These are phyloP conservation scores for Oxyscelio sp. DNA, from an alignment of 2,888 invertebrate species.

Conservation along the genomic window DNA sequence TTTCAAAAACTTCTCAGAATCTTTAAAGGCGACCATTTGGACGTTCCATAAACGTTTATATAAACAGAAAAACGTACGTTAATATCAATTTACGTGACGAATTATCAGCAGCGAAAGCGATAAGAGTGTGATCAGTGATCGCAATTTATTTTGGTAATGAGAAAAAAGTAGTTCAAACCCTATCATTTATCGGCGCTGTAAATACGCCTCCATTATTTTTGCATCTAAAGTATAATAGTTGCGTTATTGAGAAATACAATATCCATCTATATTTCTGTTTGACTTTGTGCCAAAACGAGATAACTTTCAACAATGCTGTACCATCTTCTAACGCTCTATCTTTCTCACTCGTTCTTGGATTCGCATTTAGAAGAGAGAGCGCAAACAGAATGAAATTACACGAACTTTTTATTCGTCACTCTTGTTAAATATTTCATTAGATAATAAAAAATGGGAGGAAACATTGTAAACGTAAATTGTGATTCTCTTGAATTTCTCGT, in stretches of 20 bases:
- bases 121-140: not conserved
- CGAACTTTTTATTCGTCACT: too few relatives aligned
- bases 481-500: too few relatives aligned
- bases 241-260: conserved; percentile 52
- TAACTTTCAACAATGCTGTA: conserved; percentile 37
- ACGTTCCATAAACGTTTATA: too few relatives aligned
- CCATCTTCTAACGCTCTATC: conserved; percentile 18
- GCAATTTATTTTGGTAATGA: not conserved
- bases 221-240: conserved; percentile 40
- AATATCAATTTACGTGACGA: not conserved
- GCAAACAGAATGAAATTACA: too few relatives aligned
- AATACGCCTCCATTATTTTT: not conserved
- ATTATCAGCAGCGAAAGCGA: not conserved
- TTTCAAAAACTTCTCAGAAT: too few relatives aligned
- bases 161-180: not conserved
- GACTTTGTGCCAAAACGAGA: conserved; percentile 43
- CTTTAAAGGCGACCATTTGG: too few relatives aligned
- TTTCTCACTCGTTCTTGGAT: too few relatives aligned
- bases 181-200: not conserved
- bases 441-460: too few relatives aligned
- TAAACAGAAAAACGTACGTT: too few relatives aligned
- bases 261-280: conserved; percentile 37
- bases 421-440: too few relatives aligned
- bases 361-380: too few relatives aligned
- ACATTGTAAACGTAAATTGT: too few relatives aligned